Base-by-base conservation (phyloP, 2,888 invertebrate species). In the Tholera decimalis region DNA sequence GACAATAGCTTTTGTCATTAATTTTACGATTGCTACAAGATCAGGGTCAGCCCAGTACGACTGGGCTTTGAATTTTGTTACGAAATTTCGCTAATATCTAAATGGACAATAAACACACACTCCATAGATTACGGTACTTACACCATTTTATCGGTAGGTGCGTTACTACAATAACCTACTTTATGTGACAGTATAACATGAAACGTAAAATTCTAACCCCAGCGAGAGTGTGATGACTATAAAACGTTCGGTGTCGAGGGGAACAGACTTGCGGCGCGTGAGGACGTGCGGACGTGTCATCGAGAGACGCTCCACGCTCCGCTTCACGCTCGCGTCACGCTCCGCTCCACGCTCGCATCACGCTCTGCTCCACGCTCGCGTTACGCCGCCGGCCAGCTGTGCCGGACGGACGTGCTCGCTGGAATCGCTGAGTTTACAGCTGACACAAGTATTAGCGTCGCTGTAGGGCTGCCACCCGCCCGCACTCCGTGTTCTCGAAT, bases 401-500 rank as follows among this genome's bases (percentile, higher is more conserved):
- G 65, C 28, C 35, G 5, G 9, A 15, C 64, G n/a, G 41, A 41
- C 71, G 61, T 61, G 53, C 35, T 71, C 20, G 13, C 49, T 37
- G 4, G 18, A 61, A 44, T 26, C 11, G 35, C 30, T 43, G 41
- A 53, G n/a, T 44, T 49, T 39, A 43, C 37, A 49, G 43, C 44
- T 44, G 30, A 39, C 49, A 39, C 18, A 47, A 20, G 26, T 30
- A 43, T 1, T 8, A 18, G 15, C 30, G 44, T 13, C 4, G 7
- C 24, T 18, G 15, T 9, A 50, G 43, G 33, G 41, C 18, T 39
- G 72, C 22, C 37, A 11, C 43, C n/a, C 47, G 46, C 26, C 33
- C 11, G 20, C 33, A 53, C n/a, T 22, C 5, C 24, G 35, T 18
- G 22, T 22, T 18, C 9, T n/a, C 8, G 44, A n/a, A 30, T 61